A percentile compares a stretch with the other conserved stretches of the same genome.
These are phyloP conservation scores for Eulemur coronatus DNA, from an alignment of 2,797 vertebrate species.

Conservation along the genomic window DNA sequence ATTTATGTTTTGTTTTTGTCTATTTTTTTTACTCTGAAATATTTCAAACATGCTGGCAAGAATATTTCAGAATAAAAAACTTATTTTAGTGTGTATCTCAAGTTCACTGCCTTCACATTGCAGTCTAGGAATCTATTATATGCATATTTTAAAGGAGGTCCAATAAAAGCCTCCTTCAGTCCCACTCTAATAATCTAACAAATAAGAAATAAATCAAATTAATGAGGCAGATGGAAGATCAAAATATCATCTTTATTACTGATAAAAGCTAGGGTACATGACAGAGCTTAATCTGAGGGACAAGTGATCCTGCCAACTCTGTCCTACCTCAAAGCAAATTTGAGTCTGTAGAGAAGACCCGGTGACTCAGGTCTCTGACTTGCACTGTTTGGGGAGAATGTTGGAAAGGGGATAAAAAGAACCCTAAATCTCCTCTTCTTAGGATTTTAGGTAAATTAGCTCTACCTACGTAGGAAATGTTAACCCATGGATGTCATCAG, in stretches of 20 bases:
- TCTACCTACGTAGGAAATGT: background rate
- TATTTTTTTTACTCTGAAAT: background rate
- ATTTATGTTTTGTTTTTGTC: background rate
- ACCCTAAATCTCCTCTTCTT: background rate
- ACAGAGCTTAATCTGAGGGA: background rate
- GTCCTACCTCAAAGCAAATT: background rate
- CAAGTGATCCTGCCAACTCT: background rate
- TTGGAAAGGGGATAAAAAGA: background rate
- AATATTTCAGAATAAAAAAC: background rate
- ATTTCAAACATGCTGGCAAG: background rate
- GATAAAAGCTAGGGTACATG: background rate
- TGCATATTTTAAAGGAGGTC: background rate
- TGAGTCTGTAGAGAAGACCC: background rate
- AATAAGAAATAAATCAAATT: background rate
- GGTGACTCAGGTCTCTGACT: background rate
- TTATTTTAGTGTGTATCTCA: background rate
- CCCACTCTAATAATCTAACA: background rate
- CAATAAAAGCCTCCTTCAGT: background rate
- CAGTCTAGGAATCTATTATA: background rate
- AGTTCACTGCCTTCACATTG: background rate
- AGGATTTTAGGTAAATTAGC: background rate
- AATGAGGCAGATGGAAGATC: background rate
- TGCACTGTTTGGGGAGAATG: background rate
- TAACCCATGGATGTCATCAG: background rate
- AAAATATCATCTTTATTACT: background rate